Base-by-base conservation (phyloP, 2,113 vertebrate genomes). In the Callithrix jacchus region DNA sequence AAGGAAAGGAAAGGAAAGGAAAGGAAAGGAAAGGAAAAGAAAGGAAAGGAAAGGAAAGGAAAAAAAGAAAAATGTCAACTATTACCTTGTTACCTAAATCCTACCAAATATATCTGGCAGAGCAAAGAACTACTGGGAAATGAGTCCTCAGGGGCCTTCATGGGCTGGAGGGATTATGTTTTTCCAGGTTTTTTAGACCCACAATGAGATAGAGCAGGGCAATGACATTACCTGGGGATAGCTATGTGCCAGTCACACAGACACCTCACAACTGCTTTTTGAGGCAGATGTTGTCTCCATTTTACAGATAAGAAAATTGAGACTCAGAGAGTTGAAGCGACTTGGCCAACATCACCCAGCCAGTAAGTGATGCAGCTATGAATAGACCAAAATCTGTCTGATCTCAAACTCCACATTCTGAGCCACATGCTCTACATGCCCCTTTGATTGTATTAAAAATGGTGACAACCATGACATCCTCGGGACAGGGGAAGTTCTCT, bases 141-240 rank as follows among this genome's bases (percentile, higher is more conserved):
- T 9, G 42, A 27, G 12, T n/a, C 35, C 32, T 9, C 12, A 35
- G 10, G 58, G 35, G 4, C 37, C 4, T 47, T 76, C 42, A 2
- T 2, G 11, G 80, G 47, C 35, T 6, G 2, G 40, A 40, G 64
- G 56, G 3, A 49, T 32, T 5, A 1, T 8, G 54, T 49, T 47
- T 45, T 54, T 40, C 35, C 42, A 21, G 68, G 14, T 70, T 64
- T 35, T 49, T 66, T 66, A 5, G 79, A 30, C 42, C 32, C 82
- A 35, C 32, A 54, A 30, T 4, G 42, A 32, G 45, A 52, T 1
- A 3, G 23, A 32, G 20, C 2, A 35, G 2, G 85, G 18, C n/a
- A 37, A 7, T 18, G 23, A 5, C 27, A 2, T 56, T 45, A 14
- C 6, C 56, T 1, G 0, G 12, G 6, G 52, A 27, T 71, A 1